Conservation (phyloP, 2,888 invertebrate species). For the Geophilus truncorum region DNA sequence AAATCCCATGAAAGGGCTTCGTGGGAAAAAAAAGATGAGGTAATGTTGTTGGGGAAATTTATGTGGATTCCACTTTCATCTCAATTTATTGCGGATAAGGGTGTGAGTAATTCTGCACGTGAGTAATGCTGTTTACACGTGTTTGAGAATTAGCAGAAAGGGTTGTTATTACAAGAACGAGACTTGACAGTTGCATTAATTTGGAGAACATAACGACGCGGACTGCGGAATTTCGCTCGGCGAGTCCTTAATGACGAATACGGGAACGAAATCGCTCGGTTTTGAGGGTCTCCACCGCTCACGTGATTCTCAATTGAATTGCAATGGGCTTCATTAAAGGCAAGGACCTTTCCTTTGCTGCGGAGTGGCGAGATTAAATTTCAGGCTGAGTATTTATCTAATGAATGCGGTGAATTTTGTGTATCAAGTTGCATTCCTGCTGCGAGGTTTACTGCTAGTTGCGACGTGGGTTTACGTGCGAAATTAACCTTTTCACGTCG, state of each 20-base stretch:
- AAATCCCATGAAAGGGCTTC: background rate
- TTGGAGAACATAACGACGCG: background rate
- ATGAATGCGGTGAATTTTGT: constrained; percentile 10
- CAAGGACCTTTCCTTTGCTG: background rate
- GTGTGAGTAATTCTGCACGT: background rate
- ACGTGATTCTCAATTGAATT: background rate
- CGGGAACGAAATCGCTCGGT: background rate
- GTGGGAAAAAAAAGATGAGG: background rate
- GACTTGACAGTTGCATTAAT: background rate
- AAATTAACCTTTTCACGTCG: constrained; percentile 11
- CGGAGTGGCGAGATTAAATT: background rate
- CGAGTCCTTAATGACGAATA: background rate
- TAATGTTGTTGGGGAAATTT: background rate
- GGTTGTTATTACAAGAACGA: background rate
- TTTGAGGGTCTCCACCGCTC: background rate
- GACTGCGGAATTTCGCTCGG: background rate
- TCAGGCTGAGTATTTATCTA: background rate
- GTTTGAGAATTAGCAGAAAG: constrained; percentile 12
- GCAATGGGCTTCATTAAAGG: background rate
- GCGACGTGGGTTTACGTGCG: background rate
- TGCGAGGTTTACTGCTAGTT: background rate
- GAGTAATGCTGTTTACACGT: constrained; percentile 3
- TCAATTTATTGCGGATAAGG: background rate
- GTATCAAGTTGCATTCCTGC: constrained; percentile 4
- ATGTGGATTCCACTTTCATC: background rate